These are phyloP conservation scores for Xiphorhynchus elegans DNA, from an alignment of 2,113 vertebrate species.

Conservation along the genomic window DNA sequence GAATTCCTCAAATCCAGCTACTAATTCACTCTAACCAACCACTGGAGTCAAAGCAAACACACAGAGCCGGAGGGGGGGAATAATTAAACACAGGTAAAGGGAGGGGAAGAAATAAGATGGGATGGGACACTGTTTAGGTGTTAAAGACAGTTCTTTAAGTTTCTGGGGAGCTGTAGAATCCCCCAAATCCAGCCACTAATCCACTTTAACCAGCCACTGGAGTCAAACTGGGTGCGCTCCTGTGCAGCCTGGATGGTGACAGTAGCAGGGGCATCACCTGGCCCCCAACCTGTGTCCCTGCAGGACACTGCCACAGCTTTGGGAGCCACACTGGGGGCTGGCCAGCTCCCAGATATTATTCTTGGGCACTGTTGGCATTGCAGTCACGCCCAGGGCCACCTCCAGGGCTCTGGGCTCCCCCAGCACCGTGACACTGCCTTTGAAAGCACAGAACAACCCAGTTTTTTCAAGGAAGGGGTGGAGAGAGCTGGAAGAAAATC, in stretches of 20 bases:
- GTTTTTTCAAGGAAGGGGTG: not conserved
- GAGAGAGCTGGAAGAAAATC: not conserved
- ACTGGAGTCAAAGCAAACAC: not conserved
- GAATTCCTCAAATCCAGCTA: not conserved
- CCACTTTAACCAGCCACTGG: not conserved
- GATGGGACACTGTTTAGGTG: not conserved
- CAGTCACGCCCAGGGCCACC: not conserved
- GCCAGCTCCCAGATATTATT: not conserved
- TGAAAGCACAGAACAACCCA: not conserved
- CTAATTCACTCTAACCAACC: not conserved
- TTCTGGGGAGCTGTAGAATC: not conserved
- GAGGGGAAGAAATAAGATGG: not conserved
- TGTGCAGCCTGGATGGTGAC: not conserved
- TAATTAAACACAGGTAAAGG: not conserved
- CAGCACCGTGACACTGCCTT: fast-evolving
- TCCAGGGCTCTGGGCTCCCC: not conserved
- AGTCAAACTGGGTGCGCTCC: not conserved
- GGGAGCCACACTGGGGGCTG: not conserved
- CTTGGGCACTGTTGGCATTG: not conserved
- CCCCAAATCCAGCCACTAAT: not conserved
- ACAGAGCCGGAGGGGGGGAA: not conserved
- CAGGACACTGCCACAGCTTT: not conserved
- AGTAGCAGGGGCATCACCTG: not conserved
- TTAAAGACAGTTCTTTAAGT: not conserved
- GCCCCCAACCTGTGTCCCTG: not conserved